phyloP scores from a whole-genome alignment of 2,888 invertebrate species.

The Drosophila kanekoi region DNA sequence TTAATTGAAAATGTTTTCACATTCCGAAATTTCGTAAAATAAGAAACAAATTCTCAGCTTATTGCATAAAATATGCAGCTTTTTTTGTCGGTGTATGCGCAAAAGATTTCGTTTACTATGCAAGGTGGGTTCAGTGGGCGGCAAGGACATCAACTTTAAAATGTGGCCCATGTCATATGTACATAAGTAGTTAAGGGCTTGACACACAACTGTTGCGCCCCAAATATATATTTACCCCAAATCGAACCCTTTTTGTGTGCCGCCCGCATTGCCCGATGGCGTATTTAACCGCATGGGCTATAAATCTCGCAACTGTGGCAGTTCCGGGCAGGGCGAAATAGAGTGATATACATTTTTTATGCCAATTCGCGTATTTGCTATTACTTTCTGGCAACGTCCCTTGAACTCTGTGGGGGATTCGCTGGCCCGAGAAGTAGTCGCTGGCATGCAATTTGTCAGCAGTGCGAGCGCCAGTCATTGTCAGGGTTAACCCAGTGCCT shows the following conservation, averaged over 20 bases:
- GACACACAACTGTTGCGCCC: conserved; percentile 52
- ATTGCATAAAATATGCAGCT: not conserved
- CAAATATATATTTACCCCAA: conserved; percentile 34
- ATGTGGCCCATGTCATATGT: conserved; percentile 16
- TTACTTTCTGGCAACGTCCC: conserved; percentile 43
- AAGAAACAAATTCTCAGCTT: too few species aligned
- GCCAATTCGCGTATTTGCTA: conserved; percentile 48
- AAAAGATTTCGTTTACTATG: conserved; percentile 6
- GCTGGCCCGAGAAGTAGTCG: conserved; percentile 32
- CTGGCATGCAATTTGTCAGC: conserved; percentile 67
- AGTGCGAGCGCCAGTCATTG: conserved; percentile 42
- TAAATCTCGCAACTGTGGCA: conserved; percentile 61
- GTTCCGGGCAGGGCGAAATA: conserved; percentile 62
- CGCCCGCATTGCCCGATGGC: conserved; percentile 45
- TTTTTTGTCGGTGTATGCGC: not conserved
- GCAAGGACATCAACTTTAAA: not conserved
- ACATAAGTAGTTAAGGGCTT: conserved; percentile 32
- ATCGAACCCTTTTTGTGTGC: conserved; percentile 45
- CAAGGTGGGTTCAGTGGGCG: too few species aligned
- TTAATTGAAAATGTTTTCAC: not conserved
- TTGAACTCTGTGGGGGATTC: conserved; percentile 42
- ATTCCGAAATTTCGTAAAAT: too few species aligned
- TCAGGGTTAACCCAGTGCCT: conserved; percentile 42
- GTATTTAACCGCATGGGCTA: conserved; percentile 67
- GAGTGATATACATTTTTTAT: conserved; percentile 79